A percentile compares a stretch with the other conserved stretches of the same genome.
Evolutionary conservation across 2,113 vertebrate genomes (phyloP).

Genomic region (Notarius quadriscutis): DNA sequence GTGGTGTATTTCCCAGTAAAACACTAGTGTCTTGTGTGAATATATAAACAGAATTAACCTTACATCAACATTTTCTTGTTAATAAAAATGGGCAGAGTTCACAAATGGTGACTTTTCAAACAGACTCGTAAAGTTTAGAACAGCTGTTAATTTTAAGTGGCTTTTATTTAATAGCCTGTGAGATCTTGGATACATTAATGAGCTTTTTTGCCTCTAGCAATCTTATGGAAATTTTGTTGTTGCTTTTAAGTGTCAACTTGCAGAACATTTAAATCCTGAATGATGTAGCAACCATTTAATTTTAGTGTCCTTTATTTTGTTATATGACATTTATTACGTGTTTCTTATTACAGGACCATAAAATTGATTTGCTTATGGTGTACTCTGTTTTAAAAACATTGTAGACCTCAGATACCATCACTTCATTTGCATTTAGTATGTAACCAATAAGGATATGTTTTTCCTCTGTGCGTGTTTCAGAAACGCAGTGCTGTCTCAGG

Average conservation of each 20-base stretch:
- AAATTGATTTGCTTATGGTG: not conserved
- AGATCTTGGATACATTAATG: not conserved
- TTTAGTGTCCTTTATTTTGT: not conserved
- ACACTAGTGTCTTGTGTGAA: no score
- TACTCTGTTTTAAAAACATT: not conserved
- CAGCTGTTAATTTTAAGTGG: slow-evolving; percentile 18
- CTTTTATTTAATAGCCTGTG: not conserved
- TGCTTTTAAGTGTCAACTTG: not conserved
- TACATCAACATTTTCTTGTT: not conserved
- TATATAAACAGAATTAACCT: not conserved
- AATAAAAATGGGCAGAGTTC: not conserved
- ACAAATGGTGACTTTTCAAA: not conserved
- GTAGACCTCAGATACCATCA: not conserved
- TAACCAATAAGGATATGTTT: not conserved
- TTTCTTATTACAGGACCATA: not conserved
- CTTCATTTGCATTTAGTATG: not conserved
- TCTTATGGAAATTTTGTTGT: slow-evolving; percentile 3
- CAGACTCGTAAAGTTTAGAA: not conserved
- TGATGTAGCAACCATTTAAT: not conserved
- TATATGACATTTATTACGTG: not conserved
- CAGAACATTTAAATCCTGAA: no score
- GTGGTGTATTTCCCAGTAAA: no score
- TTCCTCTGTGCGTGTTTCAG: slow-evolving; percentile 63
- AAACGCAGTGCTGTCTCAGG: slow-evolving; percentile 90
- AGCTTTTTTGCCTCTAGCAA: not conserved